A percentile compares a stretch with the other conserved stretches of the same genome.
These are phyloP conservation scores for Euwallacea fornicatus DNA, from an alignment of 1,140 invertebrate genomes.

Conservation along the genomic window DNA sequence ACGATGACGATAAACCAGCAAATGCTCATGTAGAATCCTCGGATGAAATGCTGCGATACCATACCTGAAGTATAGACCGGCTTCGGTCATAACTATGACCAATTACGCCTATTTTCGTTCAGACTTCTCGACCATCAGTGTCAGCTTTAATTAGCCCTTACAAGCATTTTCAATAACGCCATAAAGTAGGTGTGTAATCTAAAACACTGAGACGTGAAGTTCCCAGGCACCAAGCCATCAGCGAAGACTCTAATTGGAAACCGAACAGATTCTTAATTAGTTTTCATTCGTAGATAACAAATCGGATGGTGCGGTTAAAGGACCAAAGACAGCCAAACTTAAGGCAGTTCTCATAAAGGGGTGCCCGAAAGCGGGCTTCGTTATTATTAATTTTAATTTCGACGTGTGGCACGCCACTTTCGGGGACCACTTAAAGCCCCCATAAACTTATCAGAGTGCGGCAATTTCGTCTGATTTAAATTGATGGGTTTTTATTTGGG, in stretches of 20 bases:
- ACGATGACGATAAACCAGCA: too few species aligned
- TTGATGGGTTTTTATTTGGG: slow-evolving; percentile 25
- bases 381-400: slow-evolving; percentile 32
- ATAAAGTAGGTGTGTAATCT: too few species aligned
- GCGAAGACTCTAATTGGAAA: not conserved
- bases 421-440: slow-evolving; percentile 27
- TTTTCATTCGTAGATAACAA: slow-evolving; percentile 17
- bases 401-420: slow-evolving; percentile 33
- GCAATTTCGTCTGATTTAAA: slow-evolving; percentile 23
- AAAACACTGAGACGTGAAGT: too few species aligned
- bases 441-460: slow-evolving; percentile 26
- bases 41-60: too few species aligned
- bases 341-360: not conserved
- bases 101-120: too few species aligned
- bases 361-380: slow-evolving; percentile 10
- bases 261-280: slow-evolving; percentile 17
- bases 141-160: too few species aligned
- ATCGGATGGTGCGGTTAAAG: slow-evolving; percentile 8
- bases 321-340: not conserved
- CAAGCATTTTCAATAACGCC: too few species aligned
- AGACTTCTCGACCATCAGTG: too few species aligned
- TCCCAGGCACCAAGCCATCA: not conserved
- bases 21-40: too few species aligned
- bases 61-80: too few species aligned
- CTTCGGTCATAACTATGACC: too few species aligned